Percentiles rank a stretch among this genome's conserved stretches.
These are phyloP conservation scores for Naso thynnoides DNA, from an alignment of 2,797 vertebrate species.

Conservation along the genomic window DNA sequence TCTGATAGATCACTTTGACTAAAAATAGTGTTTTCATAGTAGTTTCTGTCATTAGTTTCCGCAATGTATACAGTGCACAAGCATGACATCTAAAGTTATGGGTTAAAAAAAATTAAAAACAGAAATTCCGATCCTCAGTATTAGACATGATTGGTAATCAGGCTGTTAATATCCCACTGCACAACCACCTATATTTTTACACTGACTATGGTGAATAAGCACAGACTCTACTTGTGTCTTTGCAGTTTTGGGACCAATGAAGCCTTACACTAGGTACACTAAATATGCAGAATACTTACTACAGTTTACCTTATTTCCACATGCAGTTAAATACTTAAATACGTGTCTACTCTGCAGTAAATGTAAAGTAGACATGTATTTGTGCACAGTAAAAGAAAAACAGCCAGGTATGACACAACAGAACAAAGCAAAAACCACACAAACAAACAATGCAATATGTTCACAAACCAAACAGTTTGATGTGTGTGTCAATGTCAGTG, in stretches of 20 bases:
- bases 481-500: neutral
- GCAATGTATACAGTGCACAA: neutral
- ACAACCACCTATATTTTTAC: no score
- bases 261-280: no score
- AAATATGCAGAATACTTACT: neutral
- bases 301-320: neutral
- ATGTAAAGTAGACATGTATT: neutral
- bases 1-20: conserved; percentile 1
- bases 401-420: neutral
- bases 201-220: no score
- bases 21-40: conserved; percentile 3
- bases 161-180: no score
- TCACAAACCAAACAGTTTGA: neutral
- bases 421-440: neutral
- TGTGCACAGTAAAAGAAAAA: neutral
- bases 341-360: no score
- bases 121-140: neutral
- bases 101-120: neutral
- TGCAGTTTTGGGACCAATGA: no score
- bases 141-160: neutral
- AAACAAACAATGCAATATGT: neutral
- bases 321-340: neutral
- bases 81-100: neutral
- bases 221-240: no score
- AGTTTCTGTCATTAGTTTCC: neutral